Conservation (phyloP, 2,113 vertebrate species). For the Nycticryphes semicollaris region DNA sequence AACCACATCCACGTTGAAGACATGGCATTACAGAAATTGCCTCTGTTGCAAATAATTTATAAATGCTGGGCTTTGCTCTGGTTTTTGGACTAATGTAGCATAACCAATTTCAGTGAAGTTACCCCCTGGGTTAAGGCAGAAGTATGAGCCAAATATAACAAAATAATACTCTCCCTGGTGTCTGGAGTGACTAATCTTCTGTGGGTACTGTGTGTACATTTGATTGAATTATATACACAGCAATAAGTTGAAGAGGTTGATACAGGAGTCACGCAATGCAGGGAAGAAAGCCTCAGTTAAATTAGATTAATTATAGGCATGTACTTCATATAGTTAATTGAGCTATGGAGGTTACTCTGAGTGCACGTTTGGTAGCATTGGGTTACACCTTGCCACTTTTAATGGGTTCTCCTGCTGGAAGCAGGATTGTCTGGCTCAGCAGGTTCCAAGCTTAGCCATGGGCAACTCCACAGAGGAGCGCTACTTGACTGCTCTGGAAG, state of each 20-base stretch:
- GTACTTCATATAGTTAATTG: background rate
- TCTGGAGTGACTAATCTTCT: background rate
- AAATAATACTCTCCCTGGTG: background rate
- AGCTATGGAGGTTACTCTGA: background rate
- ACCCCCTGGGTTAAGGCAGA: background rate
- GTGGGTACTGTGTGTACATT: background rate
- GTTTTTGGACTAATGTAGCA: background rate
- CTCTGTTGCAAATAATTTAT: background rate
- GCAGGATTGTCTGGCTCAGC: background rate
- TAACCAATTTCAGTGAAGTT: background rate
- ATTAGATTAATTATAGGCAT: slow-evolving; percentile 4
- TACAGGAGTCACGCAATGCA: background rate
- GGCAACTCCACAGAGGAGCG: background rate
- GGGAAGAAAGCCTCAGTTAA: slow-evolving; percentile 4
- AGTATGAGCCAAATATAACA: background rate
- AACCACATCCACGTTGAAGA: background rate
- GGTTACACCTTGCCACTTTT: background rate
- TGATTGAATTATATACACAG: background rate
- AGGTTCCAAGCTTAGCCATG: background rate
- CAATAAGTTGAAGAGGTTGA: background rate
- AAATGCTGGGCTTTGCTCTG: background rate
- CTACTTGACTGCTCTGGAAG: background rate
- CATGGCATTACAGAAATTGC: background rate
- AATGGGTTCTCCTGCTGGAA: background rate
- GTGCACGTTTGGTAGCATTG: background rate